A percentile compares a stretch with the other conserved stretches of the same genome.
Evolutionary conservation across 1,140 invertebrate genomes (phyloP).

Genomic region (Sipha flava): DNA sequence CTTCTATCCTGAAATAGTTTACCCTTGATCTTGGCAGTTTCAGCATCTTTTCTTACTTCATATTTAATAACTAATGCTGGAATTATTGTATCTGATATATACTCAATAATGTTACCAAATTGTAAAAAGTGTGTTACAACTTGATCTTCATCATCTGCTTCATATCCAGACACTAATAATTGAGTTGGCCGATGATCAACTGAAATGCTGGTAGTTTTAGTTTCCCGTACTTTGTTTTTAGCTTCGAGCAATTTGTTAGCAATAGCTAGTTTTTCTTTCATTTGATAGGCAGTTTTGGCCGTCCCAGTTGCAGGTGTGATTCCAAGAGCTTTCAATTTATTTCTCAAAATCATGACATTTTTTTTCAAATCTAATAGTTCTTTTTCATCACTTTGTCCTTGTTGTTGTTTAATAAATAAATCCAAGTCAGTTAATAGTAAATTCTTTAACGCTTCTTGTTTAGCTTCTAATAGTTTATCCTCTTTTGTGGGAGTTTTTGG

Average conservation of each 20-base stretch:
- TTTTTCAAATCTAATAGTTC: slow-evolving; percentile 21
- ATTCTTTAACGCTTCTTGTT: slow-evolving; percentile 13
- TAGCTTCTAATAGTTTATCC: slow-evolving; percentile 17
- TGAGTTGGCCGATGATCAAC: slow-evolving; percentile 28
- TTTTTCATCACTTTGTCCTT: slow-evolving; percentile 18
- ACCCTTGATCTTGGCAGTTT: slow-evolving; percentile 58
- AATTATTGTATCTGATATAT: slow-evolving; percentile 55
- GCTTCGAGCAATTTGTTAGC: slow-evolving; percentile 23
- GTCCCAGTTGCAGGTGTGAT: neutral
- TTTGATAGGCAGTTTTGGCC: slow-evolving; percentile 23
- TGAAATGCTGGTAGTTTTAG: slow-evolving; percentile 20
- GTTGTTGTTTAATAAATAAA: slow-evolving; percentile 28
- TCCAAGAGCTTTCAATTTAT: slow-evolving; percentile 17
- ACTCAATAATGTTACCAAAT: slow-evolving; percentile 63
- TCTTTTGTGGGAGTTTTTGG: slow-evolving; percentile 21
- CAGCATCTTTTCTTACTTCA: slow-evolving; percentile 63
- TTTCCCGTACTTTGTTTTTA: slow-evolving; percentile 23
- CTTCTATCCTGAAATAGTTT: slow-evolving; percentile 54
- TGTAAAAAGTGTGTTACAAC: slow-evolving; percentile 47
- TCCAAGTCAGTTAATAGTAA: slow-evolving; percentile 5
- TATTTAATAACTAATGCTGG: slow-evolving; percentile 62
- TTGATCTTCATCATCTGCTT: slow-evolving; percentile 31
- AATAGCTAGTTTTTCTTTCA: slow-evolving; percentile 26
- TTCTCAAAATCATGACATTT: slow-evolving; percentile 22
- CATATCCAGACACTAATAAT: slow-evolving; percentile 27